These are phyloP conservation scores for Drosophila aff. DNA, from an alignment of 1,140 invertebrate species.

Conservation along the genomic window DNA sequence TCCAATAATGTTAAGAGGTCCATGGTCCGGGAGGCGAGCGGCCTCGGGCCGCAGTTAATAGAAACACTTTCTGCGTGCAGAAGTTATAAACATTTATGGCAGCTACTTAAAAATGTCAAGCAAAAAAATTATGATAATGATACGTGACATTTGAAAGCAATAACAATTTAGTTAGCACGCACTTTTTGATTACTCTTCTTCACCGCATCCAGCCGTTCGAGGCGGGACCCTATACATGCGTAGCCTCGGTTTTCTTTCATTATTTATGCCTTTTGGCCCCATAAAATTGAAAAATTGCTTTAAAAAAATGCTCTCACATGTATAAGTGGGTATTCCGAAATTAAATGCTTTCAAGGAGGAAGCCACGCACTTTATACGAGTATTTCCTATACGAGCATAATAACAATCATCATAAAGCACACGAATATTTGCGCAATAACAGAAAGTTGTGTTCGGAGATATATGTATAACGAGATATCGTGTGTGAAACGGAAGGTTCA, in stretches of 20 bases:
- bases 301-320: conserved; percentile 34
- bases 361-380: conserved; percentile 39
- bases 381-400: conserved; percentile 50
- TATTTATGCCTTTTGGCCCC: conserved; percentile 70
- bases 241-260: conserved; percentile 34
- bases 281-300: conserved; percentile 81
- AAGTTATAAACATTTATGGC: conserved; percentile 83
- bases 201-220: conserved; percentile 17
- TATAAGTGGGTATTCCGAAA: conserved; percentile 6
- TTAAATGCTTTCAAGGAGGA: conserved; percentile 29
- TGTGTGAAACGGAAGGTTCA: neutral
- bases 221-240: conserved; percentile 3
- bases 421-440: conserved; percentile 19
- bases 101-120: conserved; percentile 82
- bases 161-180: conserved; percentile 83
- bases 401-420: conserved; percentile 73
- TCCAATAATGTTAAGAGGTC: conserved; percentile 69
- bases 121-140: conserved; percentile 84
- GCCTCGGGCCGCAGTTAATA: conserved; percentile 64
- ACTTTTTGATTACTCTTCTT: conserved; percentile 75
- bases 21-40: conserved; percentile 8
- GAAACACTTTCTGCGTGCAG: conserved; percentile 56
- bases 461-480: neutral
- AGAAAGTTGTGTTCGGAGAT: conserved; percentile 18
- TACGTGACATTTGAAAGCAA: conserved; percentile 83